These are phyloP conservation scores for Charadrius vociferus DNA, from an alignment of 2,113 vertebrate genomes.

Conservation along the genomic window DNA sequence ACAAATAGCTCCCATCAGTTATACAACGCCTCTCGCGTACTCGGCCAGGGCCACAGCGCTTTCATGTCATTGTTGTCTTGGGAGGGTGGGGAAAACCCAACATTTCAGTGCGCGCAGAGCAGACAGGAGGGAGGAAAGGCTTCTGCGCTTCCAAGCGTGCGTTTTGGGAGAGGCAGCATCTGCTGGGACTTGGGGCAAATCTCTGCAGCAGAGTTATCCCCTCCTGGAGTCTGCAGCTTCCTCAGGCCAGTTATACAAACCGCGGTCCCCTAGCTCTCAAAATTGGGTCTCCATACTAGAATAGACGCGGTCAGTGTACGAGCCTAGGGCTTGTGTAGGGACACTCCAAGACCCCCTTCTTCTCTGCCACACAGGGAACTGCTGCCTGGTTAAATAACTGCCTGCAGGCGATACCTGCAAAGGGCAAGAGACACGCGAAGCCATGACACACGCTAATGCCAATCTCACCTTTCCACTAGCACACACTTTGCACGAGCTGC, in stretches of 20 bases:
- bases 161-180: background rate
- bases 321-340: background rate
- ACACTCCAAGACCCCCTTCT: background rate
- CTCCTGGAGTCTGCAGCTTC: background rate
- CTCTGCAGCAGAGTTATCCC: background rate
- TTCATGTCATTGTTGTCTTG: constrained; percentile 60
- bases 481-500: background rate
- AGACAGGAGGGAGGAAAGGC: constrained; percentile 19
- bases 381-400: background rate
- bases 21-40: background rate
- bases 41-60: background rate
- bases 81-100: constrained; percentile 33
- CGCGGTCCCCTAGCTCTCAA: background rate
- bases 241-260: background rate
- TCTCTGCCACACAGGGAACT: background rate
- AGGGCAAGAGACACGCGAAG: background rate
- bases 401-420: background rate
- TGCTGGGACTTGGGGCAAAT: background rate
- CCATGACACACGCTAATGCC: background rate
- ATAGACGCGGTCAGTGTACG: fast-evolving
- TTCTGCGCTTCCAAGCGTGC: background rate
- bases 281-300: fast-evolving
- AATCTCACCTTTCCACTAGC: background rate
- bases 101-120: background rate
- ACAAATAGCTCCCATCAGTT: background rate